These are phyloP conservation scores for Microcebus jonahi DNA, from an alignment of 2,113 vertebrate genomes.

Conservation along the genomic window DNA sequence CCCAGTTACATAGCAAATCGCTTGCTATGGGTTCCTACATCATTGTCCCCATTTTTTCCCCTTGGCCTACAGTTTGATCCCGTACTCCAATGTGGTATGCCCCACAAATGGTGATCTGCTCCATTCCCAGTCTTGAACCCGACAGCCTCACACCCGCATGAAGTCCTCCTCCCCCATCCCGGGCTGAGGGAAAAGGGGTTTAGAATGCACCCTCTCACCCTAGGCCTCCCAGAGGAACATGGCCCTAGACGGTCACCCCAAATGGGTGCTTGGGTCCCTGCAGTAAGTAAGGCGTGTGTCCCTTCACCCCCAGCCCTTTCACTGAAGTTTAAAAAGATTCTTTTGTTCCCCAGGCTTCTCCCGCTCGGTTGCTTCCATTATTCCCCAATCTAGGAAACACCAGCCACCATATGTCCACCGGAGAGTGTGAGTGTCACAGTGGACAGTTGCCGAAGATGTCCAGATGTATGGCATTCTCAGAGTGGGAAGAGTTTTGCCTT, in stretches of 20 bases:
- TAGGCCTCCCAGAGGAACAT: neutral
- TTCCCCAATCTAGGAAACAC: constrained; percentile 78
- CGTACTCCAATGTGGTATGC: neutral
- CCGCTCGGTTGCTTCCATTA: constrained; percentile 77
- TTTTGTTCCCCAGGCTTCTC: constrained; percentile 83
- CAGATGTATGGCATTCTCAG: neutral
- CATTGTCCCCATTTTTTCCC: constrained; percentile 49
- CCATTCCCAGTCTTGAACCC: neutral
- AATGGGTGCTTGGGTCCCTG: constrained; percentile 11
- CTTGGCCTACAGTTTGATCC: constrained; percentile 58
- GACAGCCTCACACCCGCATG: rapidly evolving
- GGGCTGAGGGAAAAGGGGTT: constrained; percentile 22
- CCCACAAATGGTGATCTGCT: neutral
- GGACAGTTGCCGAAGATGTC: neutral
- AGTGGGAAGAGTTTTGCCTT: neutral
- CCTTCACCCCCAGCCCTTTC: neutral
- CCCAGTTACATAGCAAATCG: constrained; percentile 79
- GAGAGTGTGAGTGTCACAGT: constrained; percentile 37
- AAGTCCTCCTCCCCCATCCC: neutral
- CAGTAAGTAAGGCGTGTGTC: constrained; percentile 22
- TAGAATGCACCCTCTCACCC: constrained; percentile 34
- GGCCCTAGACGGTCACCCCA: neutral
- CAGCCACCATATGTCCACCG: constrained; percentile 83
- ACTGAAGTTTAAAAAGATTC: constrained; percentile 72
- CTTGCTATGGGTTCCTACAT: constrained; percentile 50